Base-by-base conservation (phyloP, 2,113 vertebrate species). In the Tamias sibiricus region DNA sequence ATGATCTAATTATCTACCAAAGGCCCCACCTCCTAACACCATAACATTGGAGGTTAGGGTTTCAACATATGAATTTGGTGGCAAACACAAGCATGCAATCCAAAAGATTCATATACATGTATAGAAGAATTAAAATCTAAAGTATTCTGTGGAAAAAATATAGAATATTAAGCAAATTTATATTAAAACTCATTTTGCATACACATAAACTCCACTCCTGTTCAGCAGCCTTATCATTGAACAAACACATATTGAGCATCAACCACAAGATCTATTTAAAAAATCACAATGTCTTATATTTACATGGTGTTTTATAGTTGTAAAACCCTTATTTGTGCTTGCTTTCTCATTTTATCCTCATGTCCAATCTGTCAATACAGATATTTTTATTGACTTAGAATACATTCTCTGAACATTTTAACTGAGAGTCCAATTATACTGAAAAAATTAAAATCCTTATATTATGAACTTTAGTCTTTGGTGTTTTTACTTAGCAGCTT, bases 261-360 rank as follows among this genome's bases (percentile, higher is more conserved):
- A 8, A 66, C 30, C 28, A 85, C 8, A 82, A 91, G 54, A 54
- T 8, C 42, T 69, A 24, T 40, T 49, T 86, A 89, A 86, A 89
- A 86, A 76, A 68, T 30, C 19, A 54, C 44, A 68, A 12, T 30
- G 3, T 72, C 35, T 84, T 80, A 54, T 14, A 40, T 22, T 52
- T 84, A 35, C 49, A 13, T 52, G 11, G 14, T 75, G 13, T 42
- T 95, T 83, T 82, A 26, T 4, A 90, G 1, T 72, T 47, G 52
- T 64, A 37, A 90, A 93, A 89, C 2, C 30, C 89, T 86, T 87
- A 19, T 68, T 91, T 83, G n/a, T 9, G n/a, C 6, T 91, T 95
- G 17, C 19, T 87, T 68, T 86, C 49, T 87, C n/a, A 83, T 83
- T 89, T 96, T 93, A 85, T 79, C 32, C 9, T 74, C 26, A 40